A percentile compares a stretch with the other conserved stretches of the same genome.
Conservation (phyloP, 2,888 invertebrate species). For the Amiota communis region DNA sequence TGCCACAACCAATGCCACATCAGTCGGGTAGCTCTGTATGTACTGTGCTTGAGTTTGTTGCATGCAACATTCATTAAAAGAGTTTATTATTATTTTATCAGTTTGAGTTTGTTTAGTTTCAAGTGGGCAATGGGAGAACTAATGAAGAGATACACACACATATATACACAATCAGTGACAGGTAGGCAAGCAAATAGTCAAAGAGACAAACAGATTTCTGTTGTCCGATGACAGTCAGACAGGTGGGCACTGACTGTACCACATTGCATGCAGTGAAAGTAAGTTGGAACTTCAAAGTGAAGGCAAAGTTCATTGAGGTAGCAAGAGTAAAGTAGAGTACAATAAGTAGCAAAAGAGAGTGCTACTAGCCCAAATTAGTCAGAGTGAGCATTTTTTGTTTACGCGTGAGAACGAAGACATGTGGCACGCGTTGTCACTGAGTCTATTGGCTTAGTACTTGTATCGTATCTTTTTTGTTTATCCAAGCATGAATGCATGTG, state of each 20-base stretch:
- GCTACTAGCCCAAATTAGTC: constrained; percentile 1
- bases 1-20: neutral
- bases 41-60: neutral
- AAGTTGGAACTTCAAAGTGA: neutral
- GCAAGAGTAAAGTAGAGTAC: neutral
- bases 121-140: neutral
- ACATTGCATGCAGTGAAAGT: constrained; percentile 19
- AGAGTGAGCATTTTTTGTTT: constrained; percentile 28
- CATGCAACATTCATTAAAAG: constrained; percentile 30
- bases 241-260: constrained; percentile 43
- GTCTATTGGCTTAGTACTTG: neutral
- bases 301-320: neutral
- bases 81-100: constrained; percentile 52
- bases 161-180: neutral
- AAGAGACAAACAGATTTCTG: neutral
- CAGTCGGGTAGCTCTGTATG: neutral
- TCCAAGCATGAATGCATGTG: neutral
- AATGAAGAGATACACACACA: neutral
- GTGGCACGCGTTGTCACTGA: neutral
- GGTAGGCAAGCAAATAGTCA: constrained; percentile 9
- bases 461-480: too few relatives aligned
- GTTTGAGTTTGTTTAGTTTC: constrained; percentile 47
- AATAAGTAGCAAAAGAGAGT: neutral
- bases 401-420: constrained; percentile 34
- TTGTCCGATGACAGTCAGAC: constrained; percentile 23